These are phyloP conservation scores for Anser cygnoides DNA, from an alignment of 2,113 vertebrate species.

Conservation along the genomic window DNA sequence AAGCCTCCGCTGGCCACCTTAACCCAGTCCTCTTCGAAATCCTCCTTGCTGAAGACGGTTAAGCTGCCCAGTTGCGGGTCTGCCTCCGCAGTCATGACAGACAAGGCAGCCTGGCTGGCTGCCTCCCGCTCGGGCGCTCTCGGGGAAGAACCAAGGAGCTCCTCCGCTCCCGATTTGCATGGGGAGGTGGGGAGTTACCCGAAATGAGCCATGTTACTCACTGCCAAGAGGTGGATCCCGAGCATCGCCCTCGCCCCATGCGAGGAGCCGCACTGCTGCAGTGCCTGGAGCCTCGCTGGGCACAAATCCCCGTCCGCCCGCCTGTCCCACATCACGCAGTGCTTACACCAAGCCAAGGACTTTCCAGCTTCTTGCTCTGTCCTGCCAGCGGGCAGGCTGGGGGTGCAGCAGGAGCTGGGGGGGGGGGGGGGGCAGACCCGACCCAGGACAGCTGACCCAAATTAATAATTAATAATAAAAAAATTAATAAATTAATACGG, in stretches of 20 bases:
- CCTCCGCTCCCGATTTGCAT: neutral
- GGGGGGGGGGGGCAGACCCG: too few relatives aligned
- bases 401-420: too few relatives aligned
- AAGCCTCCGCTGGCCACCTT: constrained; percentile 81
- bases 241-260: accelerated
- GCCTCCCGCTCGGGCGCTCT: neutral
- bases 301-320: too few relatives aligned
- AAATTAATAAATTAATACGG: too few relatives aligned
- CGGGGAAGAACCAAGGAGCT: neutral
- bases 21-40: constrained; percentile 85
- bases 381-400: too few relatives aligned
- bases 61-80: constrained; percentile 16
- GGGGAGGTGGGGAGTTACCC: neutral
- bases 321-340: too few relatives aligned
- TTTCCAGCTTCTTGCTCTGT: too few relatives aligned
- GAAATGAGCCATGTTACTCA: neutral
- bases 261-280: neutral
- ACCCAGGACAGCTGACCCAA: too few relatives aligned
- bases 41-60: constrained; percentile 77
- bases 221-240: constrained; percentile 15
- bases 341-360: too few relatives aligned
- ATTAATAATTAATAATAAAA: too few relatives aligned
- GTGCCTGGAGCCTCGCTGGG: neutral
- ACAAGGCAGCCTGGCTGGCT: neutral
- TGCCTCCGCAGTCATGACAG: neutral